Evolutionary conservation across 2,888 invertebrate species (phyloP), one percentile per base, ranked within the genome.

Genomic region (Nasonia oneida): DNA sequence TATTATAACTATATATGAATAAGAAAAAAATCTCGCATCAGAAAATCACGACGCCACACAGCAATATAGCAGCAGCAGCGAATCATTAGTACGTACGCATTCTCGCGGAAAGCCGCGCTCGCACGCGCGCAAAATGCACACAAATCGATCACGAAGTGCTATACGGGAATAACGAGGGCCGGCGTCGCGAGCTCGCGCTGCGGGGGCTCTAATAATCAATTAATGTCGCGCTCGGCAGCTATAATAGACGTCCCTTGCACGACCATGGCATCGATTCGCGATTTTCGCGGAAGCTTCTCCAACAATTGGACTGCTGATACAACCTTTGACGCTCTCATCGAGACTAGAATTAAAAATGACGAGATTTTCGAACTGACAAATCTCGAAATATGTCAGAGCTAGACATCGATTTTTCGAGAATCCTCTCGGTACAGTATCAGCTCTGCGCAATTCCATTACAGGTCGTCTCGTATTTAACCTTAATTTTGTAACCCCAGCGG

Each of bases 401-500:
- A 29, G 29, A 29, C 23, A 15, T 23, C 1, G 8, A 39, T 29
- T 76, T 75, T 75, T 15, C 33, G n/a, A 33, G n/a, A 78, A 78
- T 71, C 47, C 53, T 33, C 64, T 29, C 42, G 42, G 33, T 50
- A 64, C 8, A 8, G 6, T 47, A 47, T 47, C 12, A 67, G 23
- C 37, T 18, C 33, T n/a, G 61, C 23, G 42, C 39, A 74, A 74
- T 86, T 81, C 42, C 39, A 78, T 82, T 75, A 79, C 29, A 75
- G 75, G 61, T 67, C 75, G 50, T 81, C 29, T 61, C 42, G 80
- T 37, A 75, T 79, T 80, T 76, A 78, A 74, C 81, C 81, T 86
- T 80, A 84, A 84, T 86, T 86, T 79, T 75, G 18, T 37, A 81
- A 83, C 76, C 70, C 80, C 61, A 29, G 10, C 23, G 15, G 14